Conservation (phyloP, 2,113 vertebrate genomes). For the Copsychus sechellarum region DNA sequence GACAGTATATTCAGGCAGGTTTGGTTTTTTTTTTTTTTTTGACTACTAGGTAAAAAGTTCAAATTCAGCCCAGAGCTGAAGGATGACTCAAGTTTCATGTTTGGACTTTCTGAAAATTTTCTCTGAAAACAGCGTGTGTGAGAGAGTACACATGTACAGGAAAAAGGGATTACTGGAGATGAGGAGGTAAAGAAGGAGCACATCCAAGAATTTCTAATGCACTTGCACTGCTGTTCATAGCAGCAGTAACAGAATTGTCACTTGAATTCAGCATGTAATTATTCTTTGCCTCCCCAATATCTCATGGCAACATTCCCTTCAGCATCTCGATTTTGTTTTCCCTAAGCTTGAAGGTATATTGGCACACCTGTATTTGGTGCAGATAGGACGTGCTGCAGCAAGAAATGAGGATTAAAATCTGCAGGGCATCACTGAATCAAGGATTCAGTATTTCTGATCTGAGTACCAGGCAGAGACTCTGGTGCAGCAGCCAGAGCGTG, state of each 20-base stretch:
- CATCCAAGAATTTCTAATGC: background rate
- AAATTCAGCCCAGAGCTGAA: conserved; percentile 39
- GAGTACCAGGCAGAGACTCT: background rate
- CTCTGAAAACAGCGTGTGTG: conserved; percentile 27
- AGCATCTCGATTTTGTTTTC: background rate
- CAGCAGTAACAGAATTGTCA: background rate
- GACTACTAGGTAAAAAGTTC: conserved; percentile 67
- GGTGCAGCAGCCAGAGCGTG: rapidly evolving
- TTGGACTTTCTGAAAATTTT: conserved; percentile 54
- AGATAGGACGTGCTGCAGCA: background rate
- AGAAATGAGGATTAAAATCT: conserved; percentile 8
- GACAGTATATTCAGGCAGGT: conserved; percentile 67
- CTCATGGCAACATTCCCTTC: background rate
- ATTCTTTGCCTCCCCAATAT: background rate
- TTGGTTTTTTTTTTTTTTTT: background rate
- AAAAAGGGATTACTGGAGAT: conserved; percentile 4
- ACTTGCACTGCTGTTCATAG: background rate
- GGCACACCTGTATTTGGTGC: background rate
- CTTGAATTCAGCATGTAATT: background rate
- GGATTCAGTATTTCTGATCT: background rate
- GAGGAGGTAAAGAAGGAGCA: background rate
- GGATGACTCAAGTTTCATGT: conserved; percentile 53
- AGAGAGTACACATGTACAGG: conserved; percentile 15
- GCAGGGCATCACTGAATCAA: background rate
- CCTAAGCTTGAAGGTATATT: background rate